Evolutionary conservation across 1,140 invertebrate species (phyloP), one percentile per base, ranked within the genome.

Genomic region (Drosophila kikkawai): DNA sequence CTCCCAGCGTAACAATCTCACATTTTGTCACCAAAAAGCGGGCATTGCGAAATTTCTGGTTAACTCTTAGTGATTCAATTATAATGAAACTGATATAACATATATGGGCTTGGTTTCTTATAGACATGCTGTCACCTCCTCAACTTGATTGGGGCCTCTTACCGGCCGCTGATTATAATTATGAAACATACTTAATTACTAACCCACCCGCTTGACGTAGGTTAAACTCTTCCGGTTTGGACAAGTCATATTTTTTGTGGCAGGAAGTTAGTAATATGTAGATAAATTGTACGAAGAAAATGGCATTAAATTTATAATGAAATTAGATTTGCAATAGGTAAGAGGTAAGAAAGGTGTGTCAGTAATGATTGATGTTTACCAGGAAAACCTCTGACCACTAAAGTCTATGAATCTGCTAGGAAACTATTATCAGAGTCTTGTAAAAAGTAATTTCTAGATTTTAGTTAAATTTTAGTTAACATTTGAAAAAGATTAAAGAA

Each of bases 91-190:
- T 78, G 56, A 48, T 74, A 80, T 60, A 57, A 45, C n/a, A 55
- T 75, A 32, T 48, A 56, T 56, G 22, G 36, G 15, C 7, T 47
- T 11, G 45, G 59, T 87, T 88, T 42, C 81, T 90, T 79, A 88
- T 88, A 88, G 84, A 88, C 84, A 88, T 88, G 76, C 51, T 88
- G 84, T 88, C 80, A 88, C 80, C 84, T 11, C 45, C 34, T 17
- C 56, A 34, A 55, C 48, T 41, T 36, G 47, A 51, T 71, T 70
- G 42, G n/a, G 34, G 17, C 41, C 44, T 63, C n/a, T 13, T 11
- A 2, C 48, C n/a, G 3, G 6, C 6, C 22, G n/a, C 55, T 82
- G 82, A 75, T 75, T 73, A 70, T 59, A 66, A 64, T 68, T 53
- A 45, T 61, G 65, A 63, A 47, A 44, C 41, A 82, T 82, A 50